phyloP scores from a whole-genome alignment of 2,888 invertebrate species.

The Adelphocoris suturalis region DNA sequence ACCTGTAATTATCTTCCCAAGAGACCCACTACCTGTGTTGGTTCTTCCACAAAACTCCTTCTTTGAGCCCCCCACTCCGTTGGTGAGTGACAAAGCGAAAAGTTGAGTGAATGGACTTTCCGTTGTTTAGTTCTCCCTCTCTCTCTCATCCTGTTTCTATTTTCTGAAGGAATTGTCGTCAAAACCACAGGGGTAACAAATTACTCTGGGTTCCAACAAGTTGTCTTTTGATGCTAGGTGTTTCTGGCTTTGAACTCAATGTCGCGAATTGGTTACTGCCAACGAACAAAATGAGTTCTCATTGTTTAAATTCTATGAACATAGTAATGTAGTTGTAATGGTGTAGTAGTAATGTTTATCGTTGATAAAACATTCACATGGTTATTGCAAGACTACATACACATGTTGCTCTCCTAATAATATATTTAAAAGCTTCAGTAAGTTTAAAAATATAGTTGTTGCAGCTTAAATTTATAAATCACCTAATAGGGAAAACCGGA shows the following conservation, averaged over 20 bases:
- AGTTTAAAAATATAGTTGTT: too few relatives aligned
- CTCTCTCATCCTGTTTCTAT: neutral
- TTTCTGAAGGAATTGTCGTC: neutral
- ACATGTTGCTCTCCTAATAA: too few relatives aligned
- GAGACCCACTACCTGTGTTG: constrained; percentile 68
- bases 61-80: neutral
- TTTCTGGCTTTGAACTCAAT: neutral
- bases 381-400: too few relatives aligned
- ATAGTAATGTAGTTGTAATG: too few relatives aligned
- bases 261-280: neutral
- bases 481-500: too few relatives aligned
- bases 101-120: constrained; percentile 51
- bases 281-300: neutral
- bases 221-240: neutral
- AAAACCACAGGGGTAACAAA: constrained; percentile 8
- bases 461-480: too few relatives aligned
- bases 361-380: too few relatives aligned
- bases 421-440: too few relatives aligned
- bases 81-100: constrained; percentile 41
- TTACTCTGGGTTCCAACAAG: constrained; percentile 2
- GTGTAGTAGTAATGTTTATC: too few relatives aligned
- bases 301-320: too few relatives aligned
- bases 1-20: constrained; percentile 64
- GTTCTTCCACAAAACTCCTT: constrained; percentile 29
- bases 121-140: neutral